Base-by-base conservation (phyloP, 2,888 invertebrate species). In the Tanytarsus gracilentus region DNA sequence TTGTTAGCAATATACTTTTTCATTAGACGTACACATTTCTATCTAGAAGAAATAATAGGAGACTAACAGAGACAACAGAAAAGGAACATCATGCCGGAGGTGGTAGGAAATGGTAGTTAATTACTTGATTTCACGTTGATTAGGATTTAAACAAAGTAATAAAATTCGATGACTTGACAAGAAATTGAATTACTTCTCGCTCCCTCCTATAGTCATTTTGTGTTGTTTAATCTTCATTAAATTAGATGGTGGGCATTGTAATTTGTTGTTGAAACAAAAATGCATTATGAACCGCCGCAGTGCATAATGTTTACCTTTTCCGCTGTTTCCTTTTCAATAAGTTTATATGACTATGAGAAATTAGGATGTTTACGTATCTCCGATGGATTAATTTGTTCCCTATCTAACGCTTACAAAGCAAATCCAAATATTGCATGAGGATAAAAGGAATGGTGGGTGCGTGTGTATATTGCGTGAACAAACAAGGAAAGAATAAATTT, bases 101-200 rank as follows among this genome's bases (percentile, higher is more conserved):
- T 23, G 23, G 21, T 18, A 18, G 18, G 44, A 21, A 18, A 40
- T 39, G 55, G 27, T 55, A 14, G 55, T 26, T 55, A 55, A 55
- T 55, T 55, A 55, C 26, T 39, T 55, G 55, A 55, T 55, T 55
- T 55, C 55, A 33, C 55, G 55, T 55, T 55, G 55, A 55, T 55
- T 55, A 55, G 39, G 25, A 40, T 55, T 16, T 16, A 55, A 55
- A 55, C 55, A 55, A 55, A 40, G 55, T 23, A 55, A 55, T 55
- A 55, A 55, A 55, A 55, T 55, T 55, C 40, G 55, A 55, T 55
- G 55, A 55, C 55, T 55, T 27, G 40, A 55, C 55, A 55, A 55
- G 40, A 55, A 55, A 44, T 18, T 40, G 26, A 40, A 21, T 53
- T 14, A 25, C 9, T 16, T 36, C 39, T 25, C 40, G 8, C 23